Evolutionary conservation across 2,888 invertebrate species (phyloP).

Genomic region (Glaucopsyche alexis): DNA sequence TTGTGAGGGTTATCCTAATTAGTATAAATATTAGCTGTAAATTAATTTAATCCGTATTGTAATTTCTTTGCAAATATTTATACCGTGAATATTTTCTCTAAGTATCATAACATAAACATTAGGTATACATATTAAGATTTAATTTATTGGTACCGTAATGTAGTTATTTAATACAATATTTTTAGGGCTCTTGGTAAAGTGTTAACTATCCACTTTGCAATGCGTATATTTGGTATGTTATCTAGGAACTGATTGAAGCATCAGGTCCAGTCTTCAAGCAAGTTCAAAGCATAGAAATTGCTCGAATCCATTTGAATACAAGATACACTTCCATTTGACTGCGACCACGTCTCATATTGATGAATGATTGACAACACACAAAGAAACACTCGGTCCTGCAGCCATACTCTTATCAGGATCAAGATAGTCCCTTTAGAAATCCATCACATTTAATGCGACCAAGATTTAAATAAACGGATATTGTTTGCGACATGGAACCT

Average conservation of each 20-base stretch:
- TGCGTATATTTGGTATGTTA: neutral
- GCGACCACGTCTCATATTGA: constrained; percentile 45
- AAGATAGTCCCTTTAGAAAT: constrained; percentile 45
- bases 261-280: neutral
- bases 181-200: too few species aligned
- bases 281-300: neutral
- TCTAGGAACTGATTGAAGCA: neutral
- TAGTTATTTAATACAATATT: too few species aligned
- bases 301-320: neutral
- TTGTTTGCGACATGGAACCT: constrained; percentile 36
- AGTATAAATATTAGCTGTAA: constrained; percentile 55
- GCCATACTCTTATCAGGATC: constrained; percentile 52
- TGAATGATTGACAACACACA: constrained; percentile 60
- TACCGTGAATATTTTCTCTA: neutral
- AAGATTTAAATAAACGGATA: constrained; percentile 38
- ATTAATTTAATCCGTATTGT: constrained; percentile 32
- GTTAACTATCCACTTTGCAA: too few species aligned
- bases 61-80: constrained; percentile 26
- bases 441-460: constrained; percentile 38
- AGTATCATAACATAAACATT: neutral
- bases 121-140: neutral
- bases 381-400: constrained; percentile 51
- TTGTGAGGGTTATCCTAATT: constrained; percentile 56
- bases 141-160: neutral
- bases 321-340: constrained; percentile 25